These are phyloP conservation scores for Rhynchopsitta pachyrhyncha DNA, from an alignment of 2,113 vertebrate species.

Conservation along the genomic window DNA sequence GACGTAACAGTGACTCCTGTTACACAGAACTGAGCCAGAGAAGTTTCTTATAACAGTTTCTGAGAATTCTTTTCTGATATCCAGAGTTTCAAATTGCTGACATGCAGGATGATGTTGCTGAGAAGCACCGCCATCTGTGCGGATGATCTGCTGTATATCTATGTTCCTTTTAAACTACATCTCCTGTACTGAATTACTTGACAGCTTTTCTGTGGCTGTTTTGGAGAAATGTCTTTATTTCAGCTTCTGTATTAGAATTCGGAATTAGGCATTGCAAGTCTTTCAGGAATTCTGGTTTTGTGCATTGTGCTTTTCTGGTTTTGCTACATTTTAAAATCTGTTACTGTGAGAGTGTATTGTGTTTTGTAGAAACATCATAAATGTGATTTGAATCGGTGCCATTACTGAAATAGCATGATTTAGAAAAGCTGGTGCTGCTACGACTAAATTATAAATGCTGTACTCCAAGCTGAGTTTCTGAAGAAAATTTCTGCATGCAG, in stretches of 20 bases:
- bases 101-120: background rate
- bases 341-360: background rate
- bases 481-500: background rate
- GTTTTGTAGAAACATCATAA: background rate
- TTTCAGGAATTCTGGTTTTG: background rate
- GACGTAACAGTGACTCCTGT: background rate
- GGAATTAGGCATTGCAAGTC: background rate
- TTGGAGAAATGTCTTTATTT: background rate
- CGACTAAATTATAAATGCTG: background rate
- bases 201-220: background rate
- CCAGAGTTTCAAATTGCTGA: background rate
- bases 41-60: background rate
- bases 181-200: background rate
- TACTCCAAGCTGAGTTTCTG: background rate
- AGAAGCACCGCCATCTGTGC: background rate
- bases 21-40: background rate
- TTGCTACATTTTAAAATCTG: background rate
- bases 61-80: background rate
- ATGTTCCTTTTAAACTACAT: background rate
- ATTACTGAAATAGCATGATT: background rate
- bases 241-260: background rate
- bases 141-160: background rate
- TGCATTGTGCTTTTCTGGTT: background rate
- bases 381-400: background rate
- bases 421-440: background rate